Conservation (phyloP, 2,888 invertebrate genomes). For the Leptinotarsa peninsularis region DNA sequence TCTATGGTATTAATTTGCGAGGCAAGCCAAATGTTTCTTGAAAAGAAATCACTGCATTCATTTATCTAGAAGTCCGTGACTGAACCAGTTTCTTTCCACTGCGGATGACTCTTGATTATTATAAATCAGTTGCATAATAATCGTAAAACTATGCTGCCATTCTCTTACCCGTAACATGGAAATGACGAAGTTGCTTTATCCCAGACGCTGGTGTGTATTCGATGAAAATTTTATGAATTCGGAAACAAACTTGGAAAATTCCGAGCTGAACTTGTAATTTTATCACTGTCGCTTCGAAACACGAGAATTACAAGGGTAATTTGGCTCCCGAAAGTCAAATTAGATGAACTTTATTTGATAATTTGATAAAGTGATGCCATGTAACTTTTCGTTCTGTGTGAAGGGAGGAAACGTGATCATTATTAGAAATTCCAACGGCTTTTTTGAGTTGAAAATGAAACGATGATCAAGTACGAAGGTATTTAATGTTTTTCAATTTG, state of each 20-base stretch:
- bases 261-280: constrained; percentile 38
- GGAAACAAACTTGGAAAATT: constrained; percentile 43
- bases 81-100: no score
- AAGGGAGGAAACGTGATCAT: constrained; percentile 25
- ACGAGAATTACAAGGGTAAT: constrained; percentile 41
- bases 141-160: background rate
- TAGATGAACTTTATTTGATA: constrained; percentile 44
- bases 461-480: background rate
- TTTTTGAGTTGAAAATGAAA: background rate
- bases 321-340: constrained; percentile 43
- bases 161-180: background rate
- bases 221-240: constrained; percentile 49
- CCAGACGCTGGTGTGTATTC: constrained; percentile 7
- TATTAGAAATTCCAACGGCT: background rate
- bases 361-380: constrained; percentile 39
- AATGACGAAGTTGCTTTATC: background rate
- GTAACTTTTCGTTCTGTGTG: constrained; percentile 22
- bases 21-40: no score
- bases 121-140: no score
- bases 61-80: no score
- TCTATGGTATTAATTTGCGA: no score
- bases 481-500: no score
- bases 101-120: no score
- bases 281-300: constrained; percentile 43
- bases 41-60: no score